These are phyloP conservation scores for Fratercula arctica DNA, from an alignment of 2,797 vertebrate genomes.

Conservation along the genomic window DNA sequence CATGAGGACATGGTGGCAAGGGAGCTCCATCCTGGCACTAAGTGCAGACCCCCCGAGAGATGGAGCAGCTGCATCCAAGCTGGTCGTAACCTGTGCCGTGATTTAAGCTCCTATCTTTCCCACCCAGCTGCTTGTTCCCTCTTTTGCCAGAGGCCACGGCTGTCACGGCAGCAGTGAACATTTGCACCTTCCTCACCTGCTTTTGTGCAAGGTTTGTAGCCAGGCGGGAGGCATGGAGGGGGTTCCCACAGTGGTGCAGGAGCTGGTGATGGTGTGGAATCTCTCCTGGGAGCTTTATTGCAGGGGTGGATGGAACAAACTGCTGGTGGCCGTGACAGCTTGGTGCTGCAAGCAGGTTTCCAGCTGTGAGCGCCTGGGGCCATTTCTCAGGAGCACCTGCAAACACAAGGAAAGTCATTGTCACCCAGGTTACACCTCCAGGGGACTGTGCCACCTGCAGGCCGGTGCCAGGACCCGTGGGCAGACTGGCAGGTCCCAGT, in stretches of 20 bases:
- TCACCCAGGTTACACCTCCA: neutral
- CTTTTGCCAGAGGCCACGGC: neutral
- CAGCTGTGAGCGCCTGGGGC: rapidly evolving
- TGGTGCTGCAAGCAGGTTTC: neutral
- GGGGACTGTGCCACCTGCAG: neutral
- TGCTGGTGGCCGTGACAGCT: rapidly evolving
- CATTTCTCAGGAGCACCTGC: neutral
- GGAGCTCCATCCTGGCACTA: neutral
- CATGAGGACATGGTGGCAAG: rapidly evolving
- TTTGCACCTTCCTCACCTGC: neutral
- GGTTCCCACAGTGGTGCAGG: rapidly evolving
- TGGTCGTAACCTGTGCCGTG: neutral
- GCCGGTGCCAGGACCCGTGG: neutral
- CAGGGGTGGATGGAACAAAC: neutral
- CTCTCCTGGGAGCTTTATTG: neutral
- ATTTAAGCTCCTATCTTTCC: neutral
- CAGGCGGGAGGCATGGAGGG: rapidly evolving
- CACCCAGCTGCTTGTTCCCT: rapidly evolving
- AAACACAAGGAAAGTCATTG: neutral
- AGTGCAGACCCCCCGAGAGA: neutral
- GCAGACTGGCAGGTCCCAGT: neutral
- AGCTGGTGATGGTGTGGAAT: neutral
- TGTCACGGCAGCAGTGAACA: rapidly evolving
- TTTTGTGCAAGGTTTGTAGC: neutral
- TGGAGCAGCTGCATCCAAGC: neutral